A percentile compares a stretch with the other conserved stretches of the same genome.
Evolutionary conservation across 2,113 vertebrate genomes (phyloP).

Genomic region (Cebidichthys violaceus): DNA sequence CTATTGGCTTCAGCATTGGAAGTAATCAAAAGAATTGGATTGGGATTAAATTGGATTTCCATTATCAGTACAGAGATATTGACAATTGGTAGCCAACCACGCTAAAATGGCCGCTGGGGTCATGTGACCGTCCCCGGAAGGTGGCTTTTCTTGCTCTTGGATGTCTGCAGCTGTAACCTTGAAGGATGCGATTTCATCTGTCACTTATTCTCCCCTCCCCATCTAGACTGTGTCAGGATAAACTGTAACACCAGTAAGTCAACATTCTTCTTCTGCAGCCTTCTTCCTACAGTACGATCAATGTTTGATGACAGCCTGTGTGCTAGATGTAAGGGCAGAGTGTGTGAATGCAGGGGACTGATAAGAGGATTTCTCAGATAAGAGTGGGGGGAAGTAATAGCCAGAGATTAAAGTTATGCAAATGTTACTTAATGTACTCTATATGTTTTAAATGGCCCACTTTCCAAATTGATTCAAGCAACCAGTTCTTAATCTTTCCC

Average conservation of each 20-base stretch:
- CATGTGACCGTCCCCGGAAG: slow-evolving; percentile 99
- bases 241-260: slow-evolving; percentile 99
- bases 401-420: slow-evolving; percentile 77
- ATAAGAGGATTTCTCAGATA: slow-evolving; percentile 77
- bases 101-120: slow-evolving; percentile 91
- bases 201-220: slow-evolving; percentile 99
- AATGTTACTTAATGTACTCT: slow-evolving; percentile 55
- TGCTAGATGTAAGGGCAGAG: slow-evolving; percentile 52
- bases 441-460: slow-evolving; percentile 61
- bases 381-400: slow-evolving; percentile 52
- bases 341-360: slow-evolving; percentile 63
- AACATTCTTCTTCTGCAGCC: slow-evolving; percentile 94
- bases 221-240: slow-evolving; percentile 99
- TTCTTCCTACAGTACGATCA: slow-evolving; percentile 72
- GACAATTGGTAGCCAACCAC: slow-evolving; percentile 30
- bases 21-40: not conserved
- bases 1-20: not conserved
- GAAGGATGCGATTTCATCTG: slow-evolving; percentile 99
- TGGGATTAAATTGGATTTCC: slow-evolving; percentile 33
- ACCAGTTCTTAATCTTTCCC: slow-evolving; percentile 48
- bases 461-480: slow-evolving; percentile 60
- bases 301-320: slow-evolving; percentile 70
- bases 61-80: not conserved
- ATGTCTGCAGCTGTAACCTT: slow-evolving; percentile 99
- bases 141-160: slow-evolving; percentile 97